phyloP scores from a whole-genome alignment of 2,797 vertebrate species.

The Muraenolepis orangiensis region DNA sequence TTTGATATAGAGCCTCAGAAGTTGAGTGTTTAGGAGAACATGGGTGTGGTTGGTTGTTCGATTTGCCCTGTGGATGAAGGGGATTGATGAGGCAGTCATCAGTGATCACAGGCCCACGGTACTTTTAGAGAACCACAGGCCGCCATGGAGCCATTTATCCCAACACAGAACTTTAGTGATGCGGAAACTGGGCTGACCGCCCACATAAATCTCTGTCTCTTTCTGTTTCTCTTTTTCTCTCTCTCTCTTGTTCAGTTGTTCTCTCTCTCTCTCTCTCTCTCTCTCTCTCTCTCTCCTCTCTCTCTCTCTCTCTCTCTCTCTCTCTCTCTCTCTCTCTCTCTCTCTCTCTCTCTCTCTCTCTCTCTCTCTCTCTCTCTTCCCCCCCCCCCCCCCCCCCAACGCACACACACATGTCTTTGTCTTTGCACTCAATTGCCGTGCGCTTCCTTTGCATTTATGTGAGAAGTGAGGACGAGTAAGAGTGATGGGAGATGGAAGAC shows the following conservation, averaged over 20 bases:
- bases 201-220: not conserved
- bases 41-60: too few species aligned
- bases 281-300: not conserved
- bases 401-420: not conserved
- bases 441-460: not conserved
- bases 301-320: too few species aligned
- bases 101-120: conserved; percentile 37
- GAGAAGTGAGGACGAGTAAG: not conserved
- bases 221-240: not conserved
- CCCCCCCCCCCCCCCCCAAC: not conserved
- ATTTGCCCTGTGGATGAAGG: not conserved
- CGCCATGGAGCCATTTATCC: conserved; percentile 36
- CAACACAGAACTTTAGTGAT: conserved; percentile 29
- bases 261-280: not conserved
- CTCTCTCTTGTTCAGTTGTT: not conserved
- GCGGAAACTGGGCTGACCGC: conserved; percentile 20
- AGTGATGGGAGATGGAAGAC: not conserved
- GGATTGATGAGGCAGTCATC: conserved; percentile 25
- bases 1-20: too few species aligned
- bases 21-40: too few species aligned
- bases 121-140: conserved; percentile 24
- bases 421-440: not conserved
- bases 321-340: not conserved
- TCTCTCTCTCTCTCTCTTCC: conserved; percentile 5
- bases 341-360: conserved; percentile 12